Percentiles rank a stretch among this genome's conserved stretches.
phyloP scores from a whole-genome alignment of 2,113 vertebrate genomes.

The Reinhardtius hippoglossoides region DNA sequence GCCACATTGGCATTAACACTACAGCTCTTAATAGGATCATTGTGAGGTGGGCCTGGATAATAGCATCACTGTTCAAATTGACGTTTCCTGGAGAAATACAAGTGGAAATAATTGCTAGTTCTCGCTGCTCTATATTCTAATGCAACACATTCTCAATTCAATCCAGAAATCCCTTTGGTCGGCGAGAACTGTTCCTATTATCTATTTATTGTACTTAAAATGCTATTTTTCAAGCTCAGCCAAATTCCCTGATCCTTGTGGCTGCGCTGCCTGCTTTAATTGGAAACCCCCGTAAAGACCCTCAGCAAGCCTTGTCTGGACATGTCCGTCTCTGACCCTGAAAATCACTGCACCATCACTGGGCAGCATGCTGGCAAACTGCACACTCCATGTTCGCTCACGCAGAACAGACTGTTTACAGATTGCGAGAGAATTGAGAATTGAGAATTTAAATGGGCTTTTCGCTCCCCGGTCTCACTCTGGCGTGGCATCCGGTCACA shows the following conservation, averaged over 20 bases:
- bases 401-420: slow-evolving; percentile 69
- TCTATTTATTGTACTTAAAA: slow-evolving; percentile 33
- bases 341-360: slow-evolving; percentile 64
- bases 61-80: slow-evolving; percentile 8
- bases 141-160: slow-evolving; percentile 3
- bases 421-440: slow-evolving; percentile 51
- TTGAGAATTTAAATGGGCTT: slow-evolving; percentile 60
- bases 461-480: slow-evolving; percentile 21
- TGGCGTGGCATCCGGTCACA: slow-evolving; percentile 43
- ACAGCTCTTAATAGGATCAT: background rate
- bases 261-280: slow-evolving; percentile 44
- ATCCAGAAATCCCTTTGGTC: slow-evolving; percentile 31
- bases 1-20: background rate
- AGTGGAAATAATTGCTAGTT: slow-evolving; percentile 17
- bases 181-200: slow-evolving; percentile 26
- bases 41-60: background rate
- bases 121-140: background rate
- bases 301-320: slow-evolving; percentile 52
- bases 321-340: slow-evolving; percentile 56
- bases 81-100: slow-evolving; percentile 18
- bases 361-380: slow-evolving; percentile 42
- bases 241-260: slow-evolving; percentile 16
- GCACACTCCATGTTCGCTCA: slow-evolving; percentile 39
- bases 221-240: slow-evolving; percentile 25
- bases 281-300: slow-evolving; percentile 55